Evolutionary conservation across 2,797 vertebrate genomes (phyloP).

Genomic region (Tarsius wallacei): DNA sequence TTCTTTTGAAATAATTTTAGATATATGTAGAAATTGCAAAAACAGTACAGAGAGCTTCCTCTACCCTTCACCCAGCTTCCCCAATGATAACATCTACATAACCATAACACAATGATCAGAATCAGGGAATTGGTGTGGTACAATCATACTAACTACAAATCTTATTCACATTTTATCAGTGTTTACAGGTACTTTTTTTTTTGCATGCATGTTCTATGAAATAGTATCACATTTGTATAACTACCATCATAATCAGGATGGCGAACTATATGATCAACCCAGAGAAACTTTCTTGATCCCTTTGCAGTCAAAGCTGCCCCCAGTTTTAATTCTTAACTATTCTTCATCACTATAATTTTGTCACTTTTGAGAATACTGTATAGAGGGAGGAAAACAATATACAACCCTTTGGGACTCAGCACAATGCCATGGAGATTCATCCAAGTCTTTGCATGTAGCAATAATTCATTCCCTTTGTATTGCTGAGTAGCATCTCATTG

Average conservation of each 20-base stretch:
- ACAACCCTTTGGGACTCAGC: not conserved
- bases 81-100: too few species aligned
- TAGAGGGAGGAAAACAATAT: not conserved
- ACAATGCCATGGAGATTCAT: not conserved
- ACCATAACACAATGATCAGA: too few species aligned
- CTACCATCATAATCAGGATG: not conserved
- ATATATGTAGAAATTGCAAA: too few species aligned
- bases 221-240: not conserved
- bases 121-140: too few species aligned
- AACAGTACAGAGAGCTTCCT: too few species aligned
- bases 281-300: not conserved
- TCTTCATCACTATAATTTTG: not conserved
- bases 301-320: not conserved
- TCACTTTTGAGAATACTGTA: not conserved
- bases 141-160: not conserved
- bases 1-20: not conserved
- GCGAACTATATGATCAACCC: not conserved
- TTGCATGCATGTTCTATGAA: not conserved
- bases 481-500: too few species aligned
- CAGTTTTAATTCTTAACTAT: not conserved
- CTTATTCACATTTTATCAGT: not conserved
- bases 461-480: not conserved
- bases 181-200: not conserved
- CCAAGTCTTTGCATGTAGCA: fast-evolving
- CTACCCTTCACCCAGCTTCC: too few species aligned